Evolutionary conservation across 2,797 vertebrate genomes (phyloP).

Genomic region (Hydrolagus colliei): DNA sequence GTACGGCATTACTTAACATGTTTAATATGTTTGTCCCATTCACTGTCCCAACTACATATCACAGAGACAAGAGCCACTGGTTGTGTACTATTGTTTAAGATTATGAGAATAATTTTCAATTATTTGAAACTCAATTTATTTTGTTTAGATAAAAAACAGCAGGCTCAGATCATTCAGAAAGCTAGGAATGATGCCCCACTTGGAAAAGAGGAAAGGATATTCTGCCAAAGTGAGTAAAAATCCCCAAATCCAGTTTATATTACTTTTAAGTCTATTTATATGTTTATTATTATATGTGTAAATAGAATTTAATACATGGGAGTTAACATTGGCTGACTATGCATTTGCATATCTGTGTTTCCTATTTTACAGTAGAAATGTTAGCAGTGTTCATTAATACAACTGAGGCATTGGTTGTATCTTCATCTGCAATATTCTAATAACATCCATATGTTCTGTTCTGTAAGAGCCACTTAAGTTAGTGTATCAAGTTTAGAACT

Average conservation of each 20-base stretch:
- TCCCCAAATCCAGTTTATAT: rapidly evolving
- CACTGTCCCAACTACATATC: background rate
- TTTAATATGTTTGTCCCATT: no score
- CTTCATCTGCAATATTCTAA: background rate
- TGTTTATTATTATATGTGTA: background rate
- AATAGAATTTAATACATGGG: background rate
- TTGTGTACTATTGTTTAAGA: background rate
- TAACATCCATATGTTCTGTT: background rate
- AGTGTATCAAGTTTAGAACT: background rate
- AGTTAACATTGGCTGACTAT: background rate
- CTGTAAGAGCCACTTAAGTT: no score
- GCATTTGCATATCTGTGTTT: background rate
- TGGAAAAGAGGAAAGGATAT: conserved; percentile 63
- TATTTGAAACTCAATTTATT: conserved; percentile 33
- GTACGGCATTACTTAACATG: no score
- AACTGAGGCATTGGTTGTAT: background rate
- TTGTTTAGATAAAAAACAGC: conserved; percentile 68
- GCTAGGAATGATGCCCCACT: conserved; percentile 57
- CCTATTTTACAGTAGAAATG: background rate
- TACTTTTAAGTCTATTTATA: background rate
- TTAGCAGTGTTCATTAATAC: background rate
- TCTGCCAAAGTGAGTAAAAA: conserved; percentile 65
- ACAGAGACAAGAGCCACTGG: background rate
- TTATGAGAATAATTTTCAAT: background rate
- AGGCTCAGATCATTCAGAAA: conserved; percentile 75